Evolutionary conservation across 2,113 vertebrate genomes (phyloP), one percentile per base, ranked within the genome.

Genomic region (Nothobranchius furzeri): DNA sequence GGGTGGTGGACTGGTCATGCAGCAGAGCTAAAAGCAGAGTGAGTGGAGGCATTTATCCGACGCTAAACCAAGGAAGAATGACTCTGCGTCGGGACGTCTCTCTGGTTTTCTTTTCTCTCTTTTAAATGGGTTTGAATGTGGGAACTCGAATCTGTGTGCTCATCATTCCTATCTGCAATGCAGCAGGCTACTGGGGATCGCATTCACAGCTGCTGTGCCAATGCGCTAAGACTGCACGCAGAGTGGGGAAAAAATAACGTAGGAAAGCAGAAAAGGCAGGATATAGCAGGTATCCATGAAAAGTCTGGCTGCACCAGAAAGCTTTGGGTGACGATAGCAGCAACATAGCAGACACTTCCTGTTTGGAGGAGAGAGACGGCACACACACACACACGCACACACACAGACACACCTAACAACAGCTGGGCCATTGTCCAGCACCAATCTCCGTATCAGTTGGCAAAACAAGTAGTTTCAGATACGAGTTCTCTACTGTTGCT

Each of bases 151-250:
- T 87, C 67, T 83, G 68, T 86, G 82, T 56, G 74, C 78, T 87
- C 87, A 85, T 89, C 85, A 78, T 73, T 74, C 77, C 74, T 83
- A 88, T 90, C 89, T 91, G 90, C 90, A 92, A 86, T 89, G 90
- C 89, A 91, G 88, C 85, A 91, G 81, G 71, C 84, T 79, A 78
- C 79, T 46, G 79, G 62, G 78, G 78, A 86, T 87, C 79, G 64
- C 76, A 68, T 79, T 83, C 80, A 77, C 69, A 64, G 82, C 7
- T 79, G 66, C 81, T 83, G 77, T 76, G 85, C 82, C 81, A 73
- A 75, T 77, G 86, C 67, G 72, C 76, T 75, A 65, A 68, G 77
- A 40, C 71, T 64, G 64, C 76, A 74, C 12, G 6, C 48, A 46
- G 40, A 54, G 71, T 48, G 63, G 49, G 63, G 46, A 64, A 67